Evolutionary conservation across 2,888 invertebrate species (phyloP).

Genomic region (Drosophila anceps): DNA sequence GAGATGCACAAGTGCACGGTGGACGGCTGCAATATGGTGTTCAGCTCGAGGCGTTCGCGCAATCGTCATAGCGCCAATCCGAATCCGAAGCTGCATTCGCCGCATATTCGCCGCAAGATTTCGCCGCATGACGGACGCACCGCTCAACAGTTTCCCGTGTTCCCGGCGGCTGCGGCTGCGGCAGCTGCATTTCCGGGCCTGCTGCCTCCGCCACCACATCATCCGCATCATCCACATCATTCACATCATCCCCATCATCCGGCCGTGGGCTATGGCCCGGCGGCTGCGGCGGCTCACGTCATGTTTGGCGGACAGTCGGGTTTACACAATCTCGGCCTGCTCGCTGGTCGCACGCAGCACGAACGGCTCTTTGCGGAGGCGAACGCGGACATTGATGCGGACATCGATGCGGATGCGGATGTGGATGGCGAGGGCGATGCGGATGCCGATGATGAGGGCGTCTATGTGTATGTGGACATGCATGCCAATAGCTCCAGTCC

Average conservation of each 20-base stretch:
- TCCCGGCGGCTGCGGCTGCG: constrained; percentile 86
- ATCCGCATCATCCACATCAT: constrained; percentile 44
- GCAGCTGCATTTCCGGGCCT: constrained; percentile 87
- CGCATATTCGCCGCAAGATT: constrained; percentile 96
- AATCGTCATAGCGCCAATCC: constrained; percentile 99
- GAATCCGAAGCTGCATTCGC: constrained; percentile 98
- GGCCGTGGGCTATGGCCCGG: constrained; percentile 55
- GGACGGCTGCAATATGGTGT: constrained; percentile 99
- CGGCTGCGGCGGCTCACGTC: constrained; percentile 54
- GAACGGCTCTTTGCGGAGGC: constrained; percentile 48
- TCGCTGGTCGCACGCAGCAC: constrained; percentile 66
- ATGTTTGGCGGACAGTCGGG: constrained; percentile 70
- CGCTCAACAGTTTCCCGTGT: constrained; percentile 90
- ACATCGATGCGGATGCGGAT: constrained; percentile 48
- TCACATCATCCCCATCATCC: constrained; percentile 42
- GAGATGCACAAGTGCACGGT: constrained; percentile 99
- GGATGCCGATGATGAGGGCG: constrained; percentile 75
- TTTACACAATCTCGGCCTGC: constrained; percentile 60
- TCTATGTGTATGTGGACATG: constrained; percentile 76
- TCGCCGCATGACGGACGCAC: constrained; percentile 97
- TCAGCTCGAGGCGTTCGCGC: constrained; percentile 97
- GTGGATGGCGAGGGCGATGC: constrained; percentile 60
- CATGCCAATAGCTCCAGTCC: constrained; percentile 75
- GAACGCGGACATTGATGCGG: constrained; percentile 54
- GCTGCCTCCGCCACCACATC: constrained; percentile 58